These are phyloP conservation scores for Spinus olivaceus DNA, from an alignment of 2,797 vertebrate species.

Conservation along the genomic window DNA sequence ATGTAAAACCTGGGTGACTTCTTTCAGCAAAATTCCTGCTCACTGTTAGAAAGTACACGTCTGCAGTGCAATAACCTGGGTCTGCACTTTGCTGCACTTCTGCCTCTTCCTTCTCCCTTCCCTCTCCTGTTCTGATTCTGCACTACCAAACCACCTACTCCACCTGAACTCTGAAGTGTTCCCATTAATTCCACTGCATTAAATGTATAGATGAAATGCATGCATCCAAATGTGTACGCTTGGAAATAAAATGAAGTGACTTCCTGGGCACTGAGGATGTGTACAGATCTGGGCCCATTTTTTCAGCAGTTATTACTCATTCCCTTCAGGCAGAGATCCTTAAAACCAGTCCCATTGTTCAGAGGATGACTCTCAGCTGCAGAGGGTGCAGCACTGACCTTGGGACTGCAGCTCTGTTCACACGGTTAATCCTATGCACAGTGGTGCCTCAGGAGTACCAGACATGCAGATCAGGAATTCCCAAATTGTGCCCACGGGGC, in stretches of 20 bases:
- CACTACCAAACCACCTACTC: neutral
- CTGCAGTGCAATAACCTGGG: neutral
- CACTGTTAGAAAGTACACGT: accelerated
- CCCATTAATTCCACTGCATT: neutral
- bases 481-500: neutral
- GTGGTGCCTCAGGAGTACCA: neutral
- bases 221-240: neutral
- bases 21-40: neutral
- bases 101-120: neutral
- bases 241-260: neutral
- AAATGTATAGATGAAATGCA: neutral
- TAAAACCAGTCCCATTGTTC: neutral
- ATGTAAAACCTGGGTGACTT: neutral
- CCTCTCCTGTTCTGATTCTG: neutral
- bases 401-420: neutral
- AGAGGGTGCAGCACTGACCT: neutral
- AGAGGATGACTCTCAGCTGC: neutral
- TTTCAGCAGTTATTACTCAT: neutral
- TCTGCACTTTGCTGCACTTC: neutral
- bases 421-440: neutral
- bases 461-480: neutral
- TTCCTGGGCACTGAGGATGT: neutral
- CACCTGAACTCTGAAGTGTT: neutral
- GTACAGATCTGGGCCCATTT: neutral
- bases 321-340: neutral